Conservation (phyloP, 2,888 invertebrate species). For the Lepidocyrtoides sp. region DNA sequence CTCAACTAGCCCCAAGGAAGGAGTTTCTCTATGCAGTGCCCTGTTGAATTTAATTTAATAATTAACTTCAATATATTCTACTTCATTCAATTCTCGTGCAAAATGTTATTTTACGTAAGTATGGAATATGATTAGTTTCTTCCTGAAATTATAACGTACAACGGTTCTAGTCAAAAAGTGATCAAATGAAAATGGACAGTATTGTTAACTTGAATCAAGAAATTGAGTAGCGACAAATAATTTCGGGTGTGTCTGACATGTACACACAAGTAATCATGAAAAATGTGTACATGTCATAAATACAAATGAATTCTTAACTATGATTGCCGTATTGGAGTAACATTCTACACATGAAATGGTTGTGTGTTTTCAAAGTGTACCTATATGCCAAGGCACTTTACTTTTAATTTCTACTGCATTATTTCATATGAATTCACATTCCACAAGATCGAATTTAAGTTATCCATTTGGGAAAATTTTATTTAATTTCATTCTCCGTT, state of each 20-base stretch:
- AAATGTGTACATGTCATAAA: no score
- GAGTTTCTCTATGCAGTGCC: no score
- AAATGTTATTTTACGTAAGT: not conserved
- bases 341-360: not conserved
- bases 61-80: no score
- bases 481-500: no score
- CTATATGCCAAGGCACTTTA: no score
- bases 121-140: not conserved
- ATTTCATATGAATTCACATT: no score
- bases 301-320: not conserved
- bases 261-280: no score
- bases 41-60: no score
- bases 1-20: not conserved
- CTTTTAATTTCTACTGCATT: no score
- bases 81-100: not conserved
- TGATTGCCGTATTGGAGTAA: not conserved
- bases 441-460: no score
- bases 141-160: not conserved
- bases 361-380: no score
- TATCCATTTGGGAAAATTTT: no score
- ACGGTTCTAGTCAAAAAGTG: conserved; percentile 22
- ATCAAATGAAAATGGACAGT: conserved; percentile 3
- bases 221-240: conserved; percentile 19
- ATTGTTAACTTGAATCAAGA: not conserved
- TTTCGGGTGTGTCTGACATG: not conserved